Evolutionary conservation across 2,797 vertebrate species (phyloP).

Genomic region (Chromis chromis): DNA sequence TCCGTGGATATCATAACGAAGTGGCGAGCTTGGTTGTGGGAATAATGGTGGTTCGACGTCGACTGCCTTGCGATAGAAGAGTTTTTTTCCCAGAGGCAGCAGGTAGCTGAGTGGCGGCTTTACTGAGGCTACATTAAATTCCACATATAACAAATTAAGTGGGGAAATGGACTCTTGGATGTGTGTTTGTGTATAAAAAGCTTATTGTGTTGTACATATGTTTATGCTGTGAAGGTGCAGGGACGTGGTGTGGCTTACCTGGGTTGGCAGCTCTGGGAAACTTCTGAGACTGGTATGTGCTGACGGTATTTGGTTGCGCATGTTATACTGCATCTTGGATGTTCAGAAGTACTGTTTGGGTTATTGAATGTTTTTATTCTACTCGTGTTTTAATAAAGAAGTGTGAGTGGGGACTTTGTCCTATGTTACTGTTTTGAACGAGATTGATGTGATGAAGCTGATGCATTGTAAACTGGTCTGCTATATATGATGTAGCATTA

Average conservation of each 20-base stretch:
- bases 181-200: not conserved
- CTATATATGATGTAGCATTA: not conserved
- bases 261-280: not conserved
- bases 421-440: not conserved
- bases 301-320: not conserved
- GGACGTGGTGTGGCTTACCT: not conserved
- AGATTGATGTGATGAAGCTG: too few species aligned
- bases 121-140: too few species aligned
- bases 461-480: not conserved
- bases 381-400: too few species aligned
- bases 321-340: too few species aligned
- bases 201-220: not conserved
- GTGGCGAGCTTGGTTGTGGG: not conserved
- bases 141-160: too few species aligned
- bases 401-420: not conserved
- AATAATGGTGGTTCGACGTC: not conserved
- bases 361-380: too few species aligned
- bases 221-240: not conserved
- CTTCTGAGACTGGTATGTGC: too few species aligned
- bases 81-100: too few species aligned
- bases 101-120: too few species aligned
- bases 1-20: not conserved
- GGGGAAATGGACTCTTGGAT: not conserved
- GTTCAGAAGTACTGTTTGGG: too few species aligned
- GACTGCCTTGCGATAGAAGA: too few species aligned